Base-by-base conservation (phyloP, 2,113 vertebrate genomes). In the Myrmophylax atrothorax region DNA sequence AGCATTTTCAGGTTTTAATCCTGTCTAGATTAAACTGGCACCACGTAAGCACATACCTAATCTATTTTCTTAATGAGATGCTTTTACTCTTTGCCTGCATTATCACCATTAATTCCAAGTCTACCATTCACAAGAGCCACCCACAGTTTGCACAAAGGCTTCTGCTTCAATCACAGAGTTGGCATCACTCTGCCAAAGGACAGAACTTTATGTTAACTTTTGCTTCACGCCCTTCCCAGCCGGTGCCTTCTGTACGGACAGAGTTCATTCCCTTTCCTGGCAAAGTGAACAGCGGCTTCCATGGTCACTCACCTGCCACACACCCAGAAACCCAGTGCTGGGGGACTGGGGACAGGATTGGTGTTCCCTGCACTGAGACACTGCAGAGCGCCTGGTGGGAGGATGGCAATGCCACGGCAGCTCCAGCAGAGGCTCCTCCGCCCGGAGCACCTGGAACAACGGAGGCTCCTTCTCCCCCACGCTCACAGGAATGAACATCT, bases 1-100 rank as follows among this genome's bases (percentile, higher is more conserved):
- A 87, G 78, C 68, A 38, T 74, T 85, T 90, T 74, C 44, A 31
- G 53, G 63, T 75, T 86, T 84, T 90, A 93, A 78, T 94, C 88
- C 84, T 86, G 35, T 63, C 64, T 72, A 56, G 72, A 90, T 70
- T 63, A 64, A 90, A 63, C 49, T 33, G 19, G 31, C 22, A 78
- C 12, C 44, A 49, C 37, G 29, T n/a, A 91, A 75, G 31, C 60
- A 76, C n/a, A 47, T 17, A 49, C 3, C 37, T 18, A 44, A 90
- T 67, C 62, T 70, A 33, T 91, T 89, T 94, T 74, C 69, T 83
- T 89, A 97, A 90, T 25, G 64, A 95, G 53, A 46, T 70, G 22
- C 29, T 95, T 79, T 73, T 55, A 67, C 40, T 58, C 62, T 75
- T 38, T 77, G n/a, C 58, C 77, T 6, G 2, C 42, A 7, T n/a